Evolutionary conservation across 1,140 invertebrate species (phyloP).

Genomic region (Cardiocondyla obscurior): DNA sequence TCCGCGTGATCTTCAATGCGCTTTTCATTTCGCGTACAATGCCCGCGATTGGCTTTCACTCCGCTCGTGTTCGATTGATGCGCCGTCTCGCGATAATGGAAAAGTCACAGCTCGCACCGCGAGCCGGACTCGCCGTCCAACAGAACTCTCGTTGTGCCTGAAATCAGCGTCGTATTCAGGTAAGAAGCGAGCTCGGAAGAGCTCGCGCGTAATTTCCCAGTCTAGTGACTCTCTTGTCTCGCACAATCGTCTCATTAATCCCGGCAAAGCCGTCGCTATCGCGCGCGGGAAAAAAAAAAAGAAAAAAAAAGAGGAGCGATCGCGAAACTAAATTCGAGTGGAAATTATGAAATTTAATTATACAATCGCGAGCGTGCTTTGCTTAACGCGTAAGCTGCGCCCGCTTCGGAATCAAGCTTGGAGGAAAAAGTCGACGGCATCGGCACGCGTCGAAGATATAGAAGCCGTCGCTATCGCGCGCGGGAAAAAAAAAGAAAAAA

Average conservation of each 20-base stretch:
- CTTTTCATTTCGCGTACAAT: slow-evolving; percentile 43
- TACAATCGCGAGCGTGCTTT: too few species aligned
- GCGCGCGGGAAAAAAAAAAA: background rate
- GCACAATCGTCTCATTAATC: slow-evolving; percentile 2
- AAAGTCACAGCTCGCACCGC: too few species aligned
- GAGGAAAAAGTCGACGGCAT: too few species aligned
- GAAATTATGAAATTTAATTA: background rate
- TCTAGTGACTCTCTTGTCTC: background rate
- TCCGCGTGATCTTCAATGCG: slow-evolving; percentile 7
- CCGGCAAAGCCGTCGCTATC: background rate
- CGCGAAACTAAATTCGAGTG: too few species aligned
- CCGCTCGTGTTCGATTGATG: slow-evolving; percentile 13
- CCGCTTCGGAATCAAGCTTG: too few species aligned
- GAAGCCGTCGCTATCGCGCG: background rate
- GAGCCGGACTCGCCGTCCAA: too few species aligned
- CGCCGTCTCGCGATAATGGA: slow-evolving; percentile 11
- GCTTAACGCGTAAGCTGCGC: too few species aligned
- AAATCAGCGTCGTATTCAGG: slow-evolving; percentile 27
- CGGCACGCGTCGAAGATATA: too few species aligned
- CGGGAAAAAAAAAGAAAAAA: background rate
- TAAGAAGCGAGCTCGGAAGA: background rate
- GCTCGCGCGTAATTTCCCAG: background rate
- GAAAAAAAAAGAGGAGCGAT: background rate
- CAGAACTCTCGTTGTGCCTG: slow-evolving; percentile 23
- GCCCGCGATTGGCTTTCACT: slow-evolving; percentile 42